Evolutionary conservation across 2,888 invertebrate species (phyloP).

Genomic region (Cheilosia variabilis): DNA sequence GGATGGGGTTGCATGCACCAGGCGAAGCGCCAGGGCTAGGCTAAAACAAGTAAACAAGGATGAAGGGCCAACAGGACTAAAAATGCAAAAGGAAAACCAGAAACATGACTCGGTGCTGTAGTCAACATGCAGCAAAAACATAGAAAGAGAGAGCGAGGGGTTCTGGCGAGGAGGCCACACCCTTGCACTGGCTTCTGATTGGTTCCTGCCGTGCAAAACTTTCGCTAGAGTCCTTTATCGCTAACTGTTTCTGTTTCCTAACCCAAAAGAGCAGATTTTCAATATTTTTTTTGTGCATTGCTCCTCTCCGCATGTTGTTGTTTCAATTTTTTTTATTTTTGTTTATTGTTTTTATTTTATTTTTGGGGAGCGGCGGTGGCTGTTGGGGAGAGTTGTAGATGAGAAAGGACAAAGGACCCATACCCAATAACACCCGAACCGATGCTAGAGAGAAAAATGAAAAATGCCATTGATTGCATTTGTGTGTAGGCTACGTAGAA

Average conservation of each 20-base stretch:
- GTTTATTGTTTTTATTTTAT: conserved; percentile 69
- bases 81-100: conserved; percentile 49
- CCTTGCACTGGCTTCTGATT: conserved; percentile 77
- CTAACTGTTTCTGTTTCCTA: conserved; percentile 60
- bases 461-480: conserved; percentile 66
- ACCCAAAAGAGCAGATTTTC: conserved; percentile 36
- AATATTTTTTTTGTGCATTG: conserved; percentile 35
- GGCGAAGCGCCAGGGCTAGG: conserved; percentile 7
- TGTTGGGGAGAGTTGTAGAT: conserved; percentile 15
- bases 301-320: conserved; percentile 57
- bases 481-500: conserved; percentile 67
- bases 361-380: conserved; percentile 18
- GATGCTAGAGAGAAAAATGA: conserved; percentile 14
- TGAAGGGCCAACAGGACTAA: conserved; percentile 43
- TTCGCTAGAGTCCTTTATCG: conserved; percentile 63
- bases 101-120: conserved; percentile 69
- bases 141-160: conserved; percentile 40
- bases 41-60: conserved; percentile 30
- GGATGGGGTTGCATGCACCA: conserved; percentile 60
- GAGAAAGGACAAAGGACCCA: conserved; percentile 18
- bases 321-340: conserved; percentile 51
- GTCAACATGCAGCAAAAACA: conserved; percentile 70
- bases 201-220: conserved; percentile 71
- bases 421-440: conserved; percentile 35
- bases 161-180: conserved; percentile 76